Evolutionary conservation across 2,888 invertebrate species (phyloP).

Genomic region (Hirudinaria manillensis): DNA sequence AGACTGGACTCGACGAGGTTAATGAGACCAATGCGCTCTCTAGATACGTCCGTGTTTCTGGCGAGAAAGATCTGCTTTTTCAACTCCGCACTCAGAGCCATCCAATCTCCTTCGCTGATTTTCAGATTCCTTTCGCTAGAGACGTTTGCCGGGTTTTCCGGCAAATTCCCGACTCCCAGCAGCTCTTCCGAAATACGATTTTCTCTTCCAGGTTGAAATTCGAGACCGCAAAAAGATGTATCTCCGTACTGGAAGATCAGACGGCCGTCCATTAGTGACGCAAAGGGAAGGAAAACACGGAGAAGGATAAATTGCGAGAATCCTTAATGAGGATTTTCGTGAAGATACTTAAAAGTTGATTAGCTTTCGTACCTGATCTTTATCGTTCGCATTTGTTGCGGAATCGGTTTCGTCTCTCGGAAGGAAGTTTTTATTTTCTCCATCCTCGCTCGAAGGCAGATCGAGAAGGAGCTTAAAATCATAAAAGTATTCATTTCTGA

Average conservation of each 20-base stretch:
- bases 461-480: no score
- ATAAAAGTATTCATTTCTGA: no score
- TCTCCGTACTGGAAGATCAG: no score
- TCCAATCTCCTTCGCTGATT: conserved; percentile 13
- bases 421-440: background rate
- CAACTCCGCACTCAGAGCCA: conserved; percentile 1
- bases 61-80: conserved; percentile 8
- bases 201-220: no score
- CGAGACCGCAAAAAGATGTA: background rate
- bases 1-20: conserved; percentile 36
- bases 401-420: background rate
- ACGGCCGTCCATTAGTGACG: background rate
- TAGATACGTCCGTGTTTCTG: background rate
- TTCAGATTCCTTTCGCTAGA: background rate
- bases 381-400: background rate
- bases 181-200: no score
- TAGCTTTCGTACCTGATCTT: conserved; percentile 1
- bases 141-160: background rate
- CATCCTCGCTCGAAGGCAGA: background rate
- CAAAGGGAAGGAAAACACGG: background rate
- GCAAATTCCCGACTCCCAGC: background rate
- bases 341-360: background rate
- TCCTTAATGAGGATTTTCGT: background rate
- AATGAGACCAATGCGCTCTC: conserved; percentile 34
- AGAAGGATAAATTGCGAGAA: background rate